Evolutionary conservation across 1,140 invertebrate genomes (phyloP), one percentile per base, ranked within the genome.

Genomic region (Melipona quadrifasciata): DNA sequence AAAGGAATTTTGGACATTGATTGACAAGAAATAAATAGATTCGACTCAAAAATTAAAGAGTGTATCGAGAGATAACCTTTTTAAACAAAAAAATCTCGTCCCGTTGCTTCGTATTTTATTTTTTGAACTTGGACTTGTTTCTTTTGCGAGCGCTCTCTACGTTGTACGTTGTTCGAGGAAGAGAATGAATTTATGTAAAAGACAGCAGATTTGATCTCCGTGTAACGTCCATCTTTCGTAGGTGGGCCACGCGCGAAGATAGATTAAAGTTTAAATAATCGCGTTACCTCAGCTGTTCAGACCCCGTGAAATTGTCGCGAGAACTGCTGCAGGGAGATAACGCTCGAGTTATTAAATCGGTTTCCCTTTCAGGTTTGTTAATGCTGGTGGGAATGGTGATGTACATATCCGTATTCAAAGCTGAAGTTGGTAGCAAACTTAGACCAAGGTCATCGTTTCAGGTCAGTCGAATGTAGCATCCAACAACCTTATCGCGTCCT

Each of bases 341-440:
- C 58, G 39, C 16, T 78, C 11, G 3, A 39, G 58, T 67, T 80
- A 84, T 80, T 80, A 72, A 84, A 73, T 67, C 57, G 24, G 34
- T 87, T 87, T 72, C 81, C 77, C 74, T 92, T 95, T 95, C 94
- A 98, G 98, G 98, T 92, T 95, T 99, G 61, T 95, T 98, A 77
- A 98, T 98, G 97, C 96, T 98, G 78, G 97, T 97, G 79, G 98
- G 97, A 34, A 96, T 98, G 91, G 97, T 99, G 86, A 97, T 98
- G 95, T 99, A 98, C 96, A 98, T 99, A 95, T 98, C 98, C 19
- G 97, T 98, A 76, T 97, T 99, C 91, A 98, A 98, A 94, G 96
- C 98, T 0, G 98, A 98, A 96, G 96, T 98, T 24, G 97, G 97
- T 8, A 96, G 97, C 82, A 99, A 98, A 94, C 94, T 98, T 55